Base-by-base conservation (phyloP, 1,140 invertebrate genomes). In the Chironomus tepperi region DNA sequence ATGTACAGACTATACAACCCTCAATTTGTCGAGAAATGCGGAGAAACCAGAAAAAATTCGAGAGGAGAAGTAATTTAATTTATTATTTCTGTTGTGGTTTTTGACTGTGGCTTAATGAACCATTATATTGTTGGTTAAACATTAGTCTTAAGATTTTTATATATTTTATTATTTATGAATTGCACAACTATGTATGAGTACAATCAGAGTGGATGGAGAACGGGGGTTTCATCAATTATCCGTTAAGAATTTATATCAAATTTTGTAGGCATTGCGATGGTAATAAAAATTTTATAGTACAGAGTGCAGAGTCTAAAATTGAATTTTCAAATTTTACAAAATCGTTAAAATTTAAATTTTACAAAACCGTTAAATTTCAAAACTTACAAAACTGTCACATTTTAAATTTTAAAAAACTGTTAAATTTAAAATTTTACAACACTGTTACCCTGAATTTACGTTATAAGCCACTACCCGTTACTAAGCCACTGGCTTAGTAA, bases 81-180 rank as follows among this genome's bases (percentile, higher is more conserved):
- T 70, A 70, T 70, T 70, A 57, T 57, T 57, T n/a, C 47, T n/a
- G 47, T 70, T 70, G 65, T 21, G 65, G 65, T 70, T 70, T 21
- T 21, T 70, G 16, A 70, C 16, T 70, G 65, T 21, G 65, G 65
- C 65, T 70, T 70, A 70, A 70, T 70, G 65, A 70, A 70, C 6
- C 65, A 70, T 70, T 70, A 70, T 70, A 70, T 70, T 70, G 65
- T 21, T 57, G 47, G 12, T 57, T 57, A 57, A 57, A 57, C 47
- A 57, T 57, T 57, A 57, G 47, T 57, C 47, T 57, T 57, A 57
- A 57, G 47, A 57, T 57, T n/a, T 57, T 57, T 34, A 34, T 34
- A n/a, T n/a, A n/a, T n/a, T n/a, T 9, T n/a, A 12, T n/a, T n/a
- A 57, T 57, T 57, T n/a, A 57, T 57, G n/a, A 57, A 57, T 57